These are phyloP conservation scores for Crotalus tigris DNA, from an alignment of 2,113 vertebrate genomes.

Conservation along the genomic window DNA sequence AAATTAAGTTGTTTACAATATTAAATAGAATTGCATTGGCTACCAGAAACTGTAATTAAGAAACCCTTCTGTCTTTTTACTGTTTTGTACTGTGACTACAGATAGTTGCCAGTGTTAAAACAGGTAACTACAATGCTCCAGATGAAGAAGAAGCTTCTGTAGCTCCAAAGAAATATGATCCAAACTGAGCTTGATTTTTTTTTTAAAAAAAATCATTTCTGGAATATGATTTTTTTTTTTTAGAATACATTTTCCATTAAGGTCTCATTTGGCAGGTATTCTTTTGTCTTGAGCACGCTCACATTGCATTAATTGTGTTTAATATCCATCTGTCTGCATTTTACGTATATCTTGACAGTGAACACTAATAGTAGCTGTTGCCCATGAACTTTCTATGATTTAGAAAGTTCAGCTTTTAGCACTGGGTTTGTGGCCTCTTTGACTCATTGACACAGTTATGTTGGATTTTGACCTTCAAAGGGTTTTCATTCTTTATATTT, in stretches of 20 bases:
- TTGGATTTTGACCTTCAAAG: not conserved
- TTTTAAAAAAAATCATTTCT: constrained; percentile 6
- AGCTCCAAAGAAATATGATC: not conserved
- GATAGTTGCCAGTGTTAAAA: not conserved
- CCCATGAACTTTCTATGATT: not conserved
- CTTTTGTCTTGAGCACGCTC: not conserved
- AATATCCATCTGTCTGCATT: constrained; percentile 8
- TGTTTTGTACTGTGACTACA: not conserved
- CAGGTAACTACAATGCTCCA: not conserved
- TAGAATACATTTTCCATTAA: constrained; percentile 4
- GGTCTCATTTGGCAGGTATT: constrained; percentile 9
- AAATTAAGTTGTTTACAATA: not conserved
- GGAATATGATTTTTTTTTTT: not conserved
- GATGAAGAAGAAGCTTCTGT: not conserved
- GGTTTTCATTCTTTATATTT: constrained; percentile 19
- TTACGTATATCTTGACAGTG: constrained; percentile 13
- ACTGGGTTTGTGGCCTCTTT: not conserved
- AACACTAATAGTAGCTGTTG: not conserved
- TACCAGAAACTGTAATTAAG: no score
- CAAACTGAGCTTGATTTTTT: not conserved
- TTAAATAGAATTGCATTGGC: not conserved
- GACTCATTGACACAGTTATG: constrained; percentile 11
- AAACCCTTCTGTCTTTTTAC: not conserved
- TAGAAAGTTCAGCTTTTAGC: constrained; percentile 24
- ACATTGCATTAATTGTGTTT: constrained; percentile 16